A percentile compares a stretch with the other conserved stretches of the same genome.
phyloP scores from a whole-genome alignment of 2,888 invertebrate genomes.

The Sturmia bella region DNA sequence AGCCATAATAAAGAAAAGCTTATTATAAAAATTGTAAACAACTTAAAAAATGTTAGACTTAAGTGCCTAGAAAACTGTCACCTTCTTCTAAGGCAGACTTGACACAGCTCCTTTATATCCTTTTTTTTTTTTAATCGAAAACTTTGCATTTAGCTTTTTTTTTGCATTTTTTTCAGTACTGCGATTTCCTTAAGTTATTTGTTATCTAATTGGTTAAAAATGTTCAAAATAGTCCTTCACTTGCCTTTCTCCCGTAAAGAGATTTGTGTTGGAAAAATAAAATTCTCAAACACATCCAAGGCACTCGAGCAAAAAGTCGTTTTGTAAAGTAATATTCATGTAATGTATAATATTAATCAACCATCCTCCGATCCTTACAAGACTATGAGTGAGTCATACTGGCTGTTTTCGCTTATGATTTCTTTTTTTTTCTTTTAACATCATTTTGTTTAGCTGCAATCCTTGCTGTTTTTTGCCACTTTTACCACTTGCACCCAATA shows the following conservation, averaged over 20 bases:
- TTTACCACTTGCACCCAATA: conserved; percentile 55
- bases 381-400: conserved; percentile 39
- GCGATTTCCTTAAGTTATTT: too few relatives aligned
- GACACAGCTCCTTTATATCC: too few relatives aligned
- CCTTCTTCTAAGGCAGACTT: too few relatives aligned
- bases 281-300: conserved; percentile 9
- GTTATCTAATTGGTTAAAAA: too few relatives aligned
- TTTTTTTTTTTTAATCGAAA: too few relatives aligned
- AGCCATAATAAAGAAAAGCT: too few relatives aligned
- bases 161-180: too few relatives aligned
- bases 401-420: too few relatives aligned
- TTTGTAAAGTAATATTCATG: not conserved
- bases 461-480: conserved; percentile 11
- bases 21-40: too few relatives aligned
- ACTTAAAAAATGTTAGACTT: too few relatives aligned
- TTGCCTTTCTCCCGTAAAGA: not conserved
- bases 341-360: conserved; percentile 40
- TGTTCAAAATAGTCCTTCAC: conserved; percentile 7
- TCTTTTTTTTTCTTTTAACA: not conserved
- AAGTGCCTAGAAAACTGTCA: too few relatives aligned
- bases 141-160: too few relatives aligned
- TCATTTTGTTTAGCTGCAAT: not conserved
- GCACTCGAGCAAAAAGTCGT: not conserved
- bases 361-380: conserved; percentile 3
- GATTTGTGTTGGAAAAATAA: conserved; percentile 28